A percentile compares a stretch with the other conserved stretches of the same genome.
Evolutionary conservation across 2,113 vertebrate species (phyloP).

Genomic region (Cnemophilus loriae): DNA sequence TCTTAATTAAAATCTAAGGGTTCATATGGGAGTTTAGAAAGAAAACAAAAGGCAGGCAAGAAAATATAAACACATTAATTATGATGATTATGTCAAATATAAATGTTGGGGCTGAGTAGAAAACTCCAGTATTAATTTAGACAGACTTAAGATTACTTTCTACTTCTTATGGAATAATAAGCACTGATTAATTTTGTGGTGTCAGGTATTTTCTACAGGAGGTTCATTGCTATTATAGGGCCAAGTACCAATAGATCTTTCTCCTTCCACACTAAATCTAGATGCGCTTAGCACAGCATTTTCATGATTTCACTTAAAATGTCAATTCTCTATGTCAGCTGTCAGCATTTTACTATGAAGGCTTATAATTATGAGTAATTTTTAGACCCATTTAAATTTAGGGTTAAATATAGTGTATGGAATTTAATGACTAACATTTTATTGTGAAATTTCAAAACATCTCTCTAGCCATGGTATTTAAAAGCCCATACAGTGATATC

Average conservation of each 20-base stretch:
- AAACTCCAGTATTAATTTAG: neutral
- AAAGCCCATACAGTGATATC: neutral
- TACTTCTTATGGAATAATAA: neutral
- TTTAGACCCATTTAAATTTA: neutral
- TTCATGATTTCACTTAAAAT: constrained; percentile 22
- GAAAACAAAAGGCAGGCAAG: neutral
- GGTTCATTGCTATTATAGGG: neutral
- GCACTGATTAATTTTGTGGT: neutral
- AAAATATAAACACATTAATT: neutral
- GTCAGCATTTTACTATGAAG: constrained; percentile 13
- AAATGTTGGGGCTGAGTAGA: neutral
- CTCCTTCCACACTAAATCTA: neutral
- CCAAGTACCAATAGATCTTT: neutral
- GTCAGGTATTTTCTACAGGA: neutral
- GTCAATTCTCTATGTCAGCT: neutral
- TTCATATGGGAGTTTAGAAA: neutral
- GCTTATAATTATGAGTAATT: neutral
- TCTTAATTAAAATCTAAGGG: neutral
- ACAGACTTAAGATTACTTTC: neutral
- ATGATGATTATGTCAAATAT: neutral
- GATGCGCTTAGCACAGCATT: neutral
- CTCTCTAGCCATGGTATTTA: neutral
- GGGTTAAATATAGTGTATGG: neutral
- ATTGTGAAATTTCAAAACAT: neutral
- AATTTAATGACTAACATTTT: constrained; percentile 11